Conservation (phyloP, 2,113 vertebrate species). For the Pteronura brasiliensis region DNA sequence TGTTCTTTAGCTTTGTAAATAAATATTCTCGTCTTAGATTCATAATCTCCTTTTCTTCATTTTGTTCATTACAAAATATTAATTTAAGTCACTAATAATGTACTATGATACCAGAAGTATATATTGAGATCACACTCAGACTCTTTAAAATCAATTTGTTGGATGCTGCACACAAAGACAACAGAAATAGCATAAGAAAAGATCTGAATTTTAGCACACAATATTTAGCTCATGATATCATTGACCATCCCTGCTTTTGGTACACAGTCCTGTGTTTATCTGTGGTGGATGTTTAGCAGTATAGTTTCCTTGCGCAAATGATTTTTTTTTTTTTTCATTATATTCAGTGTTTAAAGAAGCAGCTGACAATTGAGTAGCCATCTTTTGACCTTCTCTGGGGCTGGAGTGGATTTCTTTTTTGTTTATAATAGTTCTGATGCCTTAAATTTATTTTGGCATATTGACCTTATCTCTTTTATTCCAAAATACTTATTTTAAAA, state of each 20-base stretch:
- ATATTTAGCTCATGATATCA: not conserved
- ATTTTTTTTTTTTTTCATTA: not conserved
- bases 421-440: not conserved
- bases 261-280: not conserved
- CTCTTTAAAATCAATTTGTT: not conserved
- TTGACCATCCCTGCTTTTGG: not conserved
- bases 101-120: not conserved
- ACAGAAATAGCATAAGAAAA: not conserved
- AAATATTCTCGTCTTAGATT: not conserved
- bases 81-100: not conserved
- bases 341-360: not conserved
- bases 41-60: not conserved
- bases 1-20: not conserved
- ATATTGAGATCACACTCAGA: not conserved
- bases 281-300: not conserved
- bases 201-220: not conserved
- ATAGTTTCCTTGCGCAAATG: not conserved
- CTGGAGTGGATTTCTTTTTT: not conserved
- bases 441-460: not conserved
- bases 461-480: not conserved
- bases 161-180: not conserved
- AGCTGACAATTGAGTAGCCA: not conserved
- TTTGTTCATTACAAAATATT: not conserved
- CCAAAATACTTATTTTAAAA: conserved; percentile 38
- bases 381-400: not conserved